Evolutionary conservation across 2,888 invertebrate species (phyloP).

Genomic region (Drosophila stalkeri): DNA sequence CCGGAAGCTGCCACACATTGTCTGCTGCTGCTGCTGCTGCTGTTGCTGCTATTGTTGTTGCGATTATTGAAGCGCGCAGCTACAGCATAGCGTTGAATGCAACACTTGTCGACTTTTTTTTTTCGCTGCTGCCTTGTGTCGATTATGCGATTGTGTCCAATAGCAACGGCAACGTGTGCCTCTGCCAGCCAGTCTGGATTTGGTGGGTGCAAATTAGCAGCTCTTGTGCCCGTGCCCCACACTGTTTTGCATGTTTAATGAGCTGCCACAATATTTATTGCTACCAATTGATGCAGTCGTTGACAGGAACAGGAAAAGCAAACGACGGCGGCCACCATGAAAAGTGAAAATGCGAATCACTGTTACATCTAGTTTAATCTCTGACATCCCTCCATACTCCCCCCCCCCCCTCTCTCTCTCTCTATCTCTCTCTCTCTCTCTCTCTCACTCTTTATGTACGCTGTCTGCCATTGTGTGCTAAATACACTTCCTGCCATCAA

Average conservation of each 20-base stretch:
- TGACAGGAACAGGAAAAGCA: constrained; percentile 68
- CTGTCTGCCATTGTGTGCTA: constrained; percentile 73
- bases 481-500: constrained; percentile 69
- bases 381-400: neutral
- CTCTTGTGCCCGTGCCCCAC: neutral
- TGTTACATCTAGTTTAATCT: constrained; percentile 53
- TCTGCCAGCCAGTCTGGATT: constrained; percentile 14
- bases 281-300: constrained; percentile 60
- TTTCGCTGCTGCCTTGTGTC: constrained; percentile 45
- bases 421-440: neutral
- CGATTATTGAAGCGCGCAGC: constrained; percentile 71
- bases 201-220: constrained; percentile 40
- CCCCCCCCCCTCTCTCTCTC: neutral
- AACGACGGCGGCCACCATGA: constrained; percentile 20
- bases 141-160: constrained; percentile 67
- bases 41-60: constrained; percentile 35
- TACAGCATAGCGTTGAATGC: constrained; percentile 49
- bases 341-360: constrained; percentile 73
- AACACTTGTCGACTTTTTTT: constrained; percentile 52
- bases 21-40: constrained; percentile 22
- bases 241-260: constrained; percentile 74
- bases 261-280: constrained; percentile 73
- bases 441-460: neutral
- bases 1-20: constrained; percentile 71
- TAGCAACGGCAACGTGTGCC: constrained; percentile 12